Conservation (phyloP, 2,797 vertebrate genomes). For the Furcifer pardalis region DNA sequence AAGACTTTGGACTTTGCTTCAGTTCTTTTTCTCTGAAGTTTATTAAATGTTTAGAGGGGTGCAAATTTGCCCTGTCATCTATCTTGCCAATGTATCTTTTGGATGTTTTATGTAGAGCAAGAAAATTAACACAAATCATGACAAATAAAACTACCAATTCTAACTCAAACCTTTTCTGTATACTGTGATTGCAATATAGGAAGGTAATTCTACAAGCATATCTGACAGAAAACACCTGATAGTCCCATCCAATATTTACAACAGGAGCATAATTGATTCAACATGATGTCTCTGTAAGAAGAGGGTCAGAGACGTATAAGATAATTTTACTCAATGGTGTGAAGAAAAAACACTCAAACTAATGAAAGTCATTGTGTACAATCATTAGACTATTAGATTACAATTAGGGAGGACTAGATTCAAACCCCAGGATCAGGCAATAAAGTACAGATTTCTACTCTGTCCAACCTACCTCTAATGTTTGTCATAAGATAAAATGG, state of each 20-base stretch:
- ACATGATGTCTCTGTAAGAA: not conserved
- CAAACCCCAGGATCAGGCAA: not conserved
- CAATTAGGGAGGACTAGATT: not conserved
- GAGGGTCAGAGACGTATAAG: no score
- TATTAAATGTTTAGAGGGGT: not conserved
- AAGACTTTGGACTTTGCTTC: not conserved
- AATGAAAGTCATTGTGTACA: not conserved
- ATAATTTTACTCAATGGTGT: not conserved
- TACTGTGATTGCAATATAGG: not conserved
- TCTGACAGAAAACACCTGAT: not conserved
- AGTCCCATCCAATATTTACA: not conserved
- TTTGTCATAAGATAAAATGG: not conserved
- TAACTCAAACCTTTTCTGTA: not conserved
- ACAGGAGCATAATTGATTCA: not conserved
- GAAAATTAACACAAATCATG: not conserved
- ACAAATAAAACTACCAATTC: constrained; percentile 8
- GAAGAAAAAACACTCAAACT: not conserved
- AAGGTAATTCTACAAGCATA: not conserved
- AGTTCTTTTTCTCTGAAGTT: not conserved
- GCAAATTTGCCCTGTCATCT: not conserved
- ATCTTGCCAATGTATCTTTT: not conserved
- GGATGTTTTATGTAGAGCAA: not conserved
- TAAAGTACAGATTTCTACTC: not conserved
- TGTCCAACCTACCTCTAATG: no score
- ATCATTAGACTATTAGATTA: not conserved